A percentile compares a stretch with the other conserved stretches of the same genome.
These are phyloP conservation scores for Orthonychiurus folsomi DNA, from an alignment of 2,888 invertebrate genomes.

Conservation along the genomic window DNA sequence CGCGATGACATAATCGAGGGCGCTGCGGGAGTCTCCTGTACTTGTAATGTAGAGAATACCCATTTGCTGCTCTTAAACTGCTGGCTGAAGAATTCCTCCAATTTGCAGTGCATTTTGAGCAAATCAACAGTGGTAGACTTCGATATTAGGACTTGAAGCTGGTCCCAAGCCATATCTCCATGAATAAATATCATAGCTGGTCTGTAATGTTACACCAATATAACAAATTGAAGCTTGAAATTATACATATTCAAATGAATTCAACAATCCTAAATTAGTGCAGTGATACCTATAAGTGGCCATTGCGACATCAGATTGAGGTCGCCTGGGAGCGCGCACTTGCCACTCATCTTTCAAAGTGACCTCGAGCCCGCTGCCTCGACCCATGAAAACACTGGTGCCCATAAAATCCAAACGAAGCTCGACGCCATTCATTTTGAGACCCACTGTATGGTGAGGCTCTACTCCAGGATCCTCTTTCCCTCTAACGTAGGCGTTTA, in stretches of 20 bases:
- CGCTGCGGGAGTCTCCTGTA: constrained; percentile 31
- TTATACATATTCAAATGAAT: not conserved
- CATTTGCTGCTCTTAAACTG: constrained; percentile 93
- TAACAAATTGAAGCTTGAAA: too few species aligned
- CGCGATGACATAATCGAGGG: constrained; percentile 29
- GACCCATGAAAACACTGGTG: constrained; percentile 82
- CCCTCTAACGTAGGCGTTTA: constrained; percentile 80
- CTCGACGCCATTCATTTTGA: constrained; percentile 75
- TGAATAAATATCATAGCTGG: constrained; percentile 86
- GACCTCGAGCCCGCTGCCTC: constrained; percentile 72
- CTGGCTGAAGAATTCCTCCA: constrained; percentile 95
- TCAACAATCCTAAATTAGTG: not conserved
- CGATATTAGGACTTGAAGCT: constrained; percentile 90
- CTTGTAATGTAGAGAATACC: constrained; percentile 44
- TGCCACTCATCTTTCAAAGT: constrained; percentile 83
- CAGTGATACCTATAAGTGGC: constrained; percentile 55
- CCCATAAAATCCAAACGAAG: constrained; percentile 96
- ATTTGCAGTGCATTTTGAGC: constrained; percentile 89
- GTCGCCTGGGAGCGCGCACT: constrained; percentile 48
- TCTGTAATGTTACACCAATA: too few species aligned
- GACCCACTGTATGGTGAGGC: constrained; percentile 76
- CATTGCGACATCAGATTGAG: constrained; percentile 49
- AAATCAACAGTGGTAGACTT: constrained; percentile 95
- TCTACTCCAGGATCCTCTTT: constrained; percentile 81
- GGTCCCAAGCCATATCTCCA: constrained; percentile 89